Evolutionary conservation across 2,888 invertebrate genomes (phyloP).

Genomic region (Sminthurinus aureus): DNA sequence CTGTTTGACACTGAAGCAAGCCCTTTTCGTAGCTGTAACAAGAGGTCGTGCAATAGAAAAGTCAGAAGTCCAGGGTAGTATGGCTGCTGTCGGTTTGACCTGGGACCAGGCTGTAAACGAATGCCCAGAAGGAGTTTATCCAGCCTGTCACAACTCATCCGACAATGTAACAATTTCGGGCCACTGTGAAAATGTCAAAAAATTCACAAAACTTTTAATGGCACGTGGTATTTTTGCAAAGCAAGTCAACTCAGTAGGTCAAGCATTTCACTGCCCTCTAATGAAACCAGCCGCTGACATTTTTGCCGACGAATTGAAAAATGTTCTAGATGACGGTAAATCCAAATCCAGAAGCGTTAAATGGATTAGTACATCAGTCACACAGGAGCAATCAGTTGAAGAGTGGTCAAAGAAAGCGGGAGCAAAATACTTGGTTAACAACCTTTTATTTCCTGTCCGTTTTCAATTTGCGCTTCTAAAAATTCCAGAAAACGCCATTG

Average conservation of each 20-base stretch:
- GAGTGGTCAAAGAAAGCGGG: too few species aligned
- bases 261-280: constrained; percentile 94
- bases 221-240: constrained; percentile 84
- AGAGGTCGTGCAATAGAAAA: constrained; percentile 70
- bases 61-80: constrained; percentile 77
- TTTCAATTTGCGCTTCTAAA: too few species aligned
- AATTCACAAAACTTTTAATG: constrained; percentile 73
- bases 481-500: too few species aligned
- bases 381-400: too few species aligned
- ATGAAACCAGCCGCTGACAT: too few species aligned
- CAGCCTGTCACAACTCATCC: constrained; percentile 92
- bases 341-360: too few species aligned
- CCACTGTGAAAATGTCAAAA: constrained; percentile 73
- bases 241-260: constrained; percentile 82
- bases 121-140: constrained; percentile 79
- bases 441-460: too few species aligned
- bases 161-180: constrained; percentile 96
- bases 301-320: too few species aligned
- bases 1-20: constrained; percentile 90
- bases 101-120: constrained; percentile 79
- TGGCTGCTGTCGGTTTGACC: constrained; percentile 88
- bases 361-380: too few species aligned
- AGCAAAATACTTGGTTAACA: too few species aligned
- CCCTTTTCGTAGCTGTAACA: constrained; percentile 85
- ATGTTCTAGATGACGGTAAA: too few species aligned